phyloP scores from a whole-genome alignment of 2,888 invertebrate genomes.

The Galerucella calmariensis region DNA sequence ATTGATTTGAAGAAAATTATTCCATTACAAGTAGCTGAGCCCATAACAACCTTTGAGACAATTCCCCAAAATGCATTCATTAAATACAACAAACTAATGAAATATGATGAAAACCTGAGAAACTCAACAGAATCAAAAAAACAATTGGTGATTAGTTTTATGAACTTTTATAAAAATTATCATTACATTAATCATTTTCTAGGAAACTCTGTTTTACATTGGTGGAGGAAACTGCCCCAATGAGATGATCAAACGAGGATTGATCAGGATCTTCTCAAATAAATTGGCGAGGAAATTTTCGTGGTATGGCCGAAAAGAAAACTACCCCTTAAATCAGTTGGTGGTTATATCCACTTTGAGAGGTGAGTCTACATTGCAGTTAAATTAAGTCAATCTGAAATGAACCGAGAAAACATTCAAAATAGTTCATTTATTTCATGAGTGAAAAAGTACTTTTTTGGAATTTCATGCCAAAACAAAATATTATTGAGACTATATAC shows the following conservation, averaged over 20 bases:
- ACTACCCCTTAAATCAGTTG: constrained; percentile 17
- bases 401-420: too few species aligned
- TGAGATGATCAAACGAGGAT: constrained; percentile 17
- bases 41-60: neutral
- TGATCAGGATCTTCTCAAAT: constrained; percentile 14
- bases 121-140: constrained; percentile 18
- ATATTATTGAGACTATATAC: too few species aligned
- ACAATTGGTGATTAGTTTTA: constrained; percentile 8
- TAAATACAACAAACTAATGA: constrained; percentile 10
- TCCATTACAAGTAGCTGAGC: constrained; percentile 6
- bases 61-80: constrained; percentile 15
- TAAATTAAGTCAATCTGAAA: neutral
- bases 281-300: constrained; percentile 19
- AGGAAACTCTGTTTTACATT: constrained; percentile 23
- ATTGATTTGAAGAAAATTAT: constrained; percentile 12
- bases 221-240: constrained; percentile 22
- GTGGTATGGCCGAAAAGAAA: constrained; percentile 16
- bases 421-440: neutral
- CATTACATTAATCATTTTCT: constrained; percentile 21
- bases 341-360: constrained; percentile 19
- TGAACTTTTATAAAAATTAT: constrained; percentile 22
- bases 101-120: constrained; percentile 21
- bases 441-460: neutral
- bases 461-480: too few species aligned
- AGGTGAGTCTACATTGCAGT: constrained; percentile 13